Percentiles rank a stretch among this genome's conserved stretches.
phyloP scores from a whole-genome alignment of 2,113 vertebrate species.

The Archilochus colubris region DNA sequence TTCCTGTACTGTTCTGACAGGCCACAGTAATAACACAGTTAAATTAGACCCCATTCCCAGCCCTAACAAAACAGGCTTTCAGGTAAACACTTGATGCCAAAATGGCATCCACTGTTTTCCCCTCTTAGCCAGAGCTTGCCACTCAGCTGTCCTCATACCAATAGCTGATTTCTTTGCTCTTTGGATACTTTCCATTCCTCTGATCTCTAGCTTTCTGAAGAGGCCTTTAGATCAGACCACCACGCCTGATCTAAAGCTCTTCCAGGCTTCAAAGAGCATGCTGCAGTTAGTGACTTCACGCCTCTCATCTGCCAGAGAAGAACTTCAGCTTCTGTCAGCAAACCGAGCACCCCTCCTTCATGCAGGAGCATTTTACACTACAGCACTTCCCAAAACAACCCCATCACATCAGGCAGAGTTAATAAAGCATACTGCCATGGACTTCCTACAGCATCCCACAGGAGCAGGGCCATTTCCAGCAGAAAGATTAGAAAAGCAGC shows the following conservation, averaged over 20 bases:
- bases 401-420: background rate
- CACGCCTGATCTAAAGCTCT: background rate
- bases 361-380: rapidly evolving
- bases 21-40: background rate
- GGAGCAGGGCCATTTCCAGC: background rate
- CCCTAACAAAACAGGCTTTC: background rate
- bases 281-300: background rate
- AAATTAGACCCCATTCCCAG: background rate
- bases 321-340: background rate
- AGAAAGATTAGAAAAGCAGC: background rate
- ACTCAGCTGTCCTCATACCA: background rate
- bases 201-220: background rate
- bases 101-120: background rate
- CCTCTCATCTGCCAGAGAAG: background rate
- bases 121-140: background rate
- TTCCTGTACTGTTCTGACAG: background rate
- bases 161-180: background rate
- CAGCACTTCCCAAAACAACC: background rate
- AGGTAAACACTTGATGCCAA: background rate
- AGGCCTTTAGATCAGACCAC: background rate
- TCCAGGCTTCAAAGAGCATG: background rate
- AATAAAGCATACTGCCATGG: background rate
- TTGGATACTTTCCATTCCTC: background rate
- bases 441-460: background rate
- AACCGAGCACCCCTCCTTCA: background rate